A percentile compares a stretch with the other conserved stretches of the same genome.
Conservation (phyloP, 2,113 vertebrate genomes). For the Stigmatopora argus region DNA sequence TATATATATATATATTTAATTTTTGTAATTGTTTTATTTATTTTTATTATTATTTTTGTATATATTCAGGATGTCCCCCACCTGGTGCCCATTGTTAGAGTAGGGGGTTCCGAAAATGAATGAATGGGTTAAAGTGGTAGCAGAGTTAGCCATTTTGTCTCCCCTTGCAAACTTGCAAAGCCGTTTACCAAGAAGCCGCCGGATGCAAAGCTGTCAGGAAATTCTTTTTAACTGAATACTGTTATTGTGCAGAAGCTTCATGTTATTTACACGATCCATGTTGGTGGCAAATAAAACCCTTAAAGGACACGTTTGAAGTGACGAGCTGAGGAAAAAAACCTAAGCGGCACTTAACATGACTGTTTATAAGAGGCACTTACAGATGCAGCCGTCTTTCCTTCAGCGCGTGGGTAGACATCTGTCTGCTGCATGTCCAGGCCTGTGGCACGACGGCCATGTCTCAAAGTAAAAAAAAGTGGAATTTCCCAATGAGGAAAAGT, state of each 20-base stretch:
- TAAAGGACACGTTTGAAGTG: conserved; percentile 10
- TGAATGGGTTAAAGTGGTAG: too few relatives aligned
- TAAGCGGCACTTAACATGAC: conserved; percentile 14
- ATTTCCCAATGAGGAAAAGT: conserved; percentile 26
- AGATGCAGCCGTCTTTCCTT: conserved; percentile 10
- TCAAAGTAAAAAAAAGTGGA: conserved; percentile 17
- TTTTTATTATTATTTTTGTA: too few relatives aligned
- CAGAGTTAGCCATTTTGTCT: too few relatives aligned
- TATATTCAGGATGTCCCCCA: too few relatives aligned
- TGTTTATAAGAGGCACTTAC: conserved; percentile 14
- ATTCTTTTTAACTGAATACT: conserved; percentile 6
- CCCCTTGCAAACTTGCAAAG: too few relatives aligned
- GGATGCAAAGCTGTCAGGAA: conserved; percentile 7
- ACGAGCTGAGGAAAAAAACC: conserved; percentile 4
- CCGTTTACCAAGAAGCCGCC: neutral
- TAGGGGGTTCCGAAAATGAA: too few relatives aligned
- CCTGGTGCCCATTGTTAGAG: too few relatives aligned
- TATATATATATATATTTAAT: too few relatives aligned
- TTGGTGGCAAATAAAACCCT: conserved; percentile 14
- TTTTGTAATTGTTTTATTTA: too few relatives aligned
- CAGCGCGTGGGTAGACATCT: neutral
- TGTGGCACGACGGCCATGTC: conserved; percentile 6
- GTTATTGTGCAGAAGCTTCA: conserved; percentile 1
- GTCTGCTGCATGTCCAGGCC: conserved; percentile 28
- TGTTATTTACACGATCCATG: neutral